A percentile compares a stretch with the other conserved stretches of the same genome.
Evolutionary conservation across 92 coral and sea anemone genomes (phyloP).

Genomic region (Palythoa caribaeorum): DNA sequence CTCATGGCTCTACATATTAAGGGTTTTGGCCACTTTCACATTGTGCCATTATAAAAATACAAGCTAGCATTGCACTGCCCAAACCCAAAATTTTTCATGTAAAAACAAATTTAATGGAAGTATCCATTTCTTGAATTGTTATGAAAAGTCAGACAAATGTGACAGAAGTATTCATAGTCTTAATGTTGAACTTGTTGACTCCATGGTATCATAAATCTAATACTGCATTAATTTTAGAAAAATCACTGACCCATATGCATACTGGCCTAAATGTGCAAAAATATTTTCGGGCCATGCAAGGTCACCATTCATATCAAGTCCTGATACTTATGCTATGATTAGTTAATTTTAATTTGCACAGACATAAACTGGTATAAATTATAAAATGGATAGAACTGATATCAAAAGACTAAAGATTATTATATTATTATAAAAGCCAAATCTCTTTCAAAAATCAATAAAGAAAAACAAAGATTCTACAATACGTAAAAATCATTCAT

Average conservation of each 20-base stretch:
- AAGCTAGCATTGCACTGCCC: too few species aligned
- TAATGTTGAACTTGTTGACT: constrained; percentile 4
- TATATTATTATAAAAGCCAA: constrained; percentile 10
- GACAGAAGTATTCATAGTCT: constrained; percentile 17
- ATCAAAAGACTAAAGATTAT: not conserved
- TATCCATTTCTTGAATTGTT: constrained; percentile 31
- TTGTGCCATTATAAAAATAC: constrained; percentile 10
- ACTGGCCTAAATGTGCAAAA: not conserved
- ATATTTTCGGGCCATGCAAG: constrained; percentile 12
- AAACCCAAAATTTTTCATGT: constrained; percentile 30
- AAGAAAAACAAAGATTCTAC: constrained; percentile 1
- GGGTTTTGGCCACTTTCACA: constrained; percentile 28
- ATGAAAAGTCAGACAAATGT: constrained; percentile 1
- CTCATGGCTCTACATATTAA: constrained; percentile 18
- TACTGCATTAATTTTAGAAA: constrained; percentile 13
- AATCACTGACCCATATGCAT: constrained; percentile 11
- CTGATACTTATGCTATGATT: constrained; percentile 7
- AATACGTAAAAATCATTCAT: too few species aligned
- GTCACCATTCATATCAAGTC: constrained; percentile 22
- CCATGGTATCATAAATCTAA: constrained; percentile 1
- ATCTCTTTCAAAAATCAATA: constrained; percentile 11
- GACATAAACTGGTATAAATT: not conserved
- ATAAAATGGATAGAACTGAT: not conserved
- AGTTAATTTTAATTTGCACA: constrained; percentile 6
- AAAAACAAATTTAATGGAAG: not conserved